Evolutionary conservation across 1,140 invertebrate genomes (phyloP), one percentile per base, ranked within the genome.

Genomic region (Drosophila pandora): DNA sequence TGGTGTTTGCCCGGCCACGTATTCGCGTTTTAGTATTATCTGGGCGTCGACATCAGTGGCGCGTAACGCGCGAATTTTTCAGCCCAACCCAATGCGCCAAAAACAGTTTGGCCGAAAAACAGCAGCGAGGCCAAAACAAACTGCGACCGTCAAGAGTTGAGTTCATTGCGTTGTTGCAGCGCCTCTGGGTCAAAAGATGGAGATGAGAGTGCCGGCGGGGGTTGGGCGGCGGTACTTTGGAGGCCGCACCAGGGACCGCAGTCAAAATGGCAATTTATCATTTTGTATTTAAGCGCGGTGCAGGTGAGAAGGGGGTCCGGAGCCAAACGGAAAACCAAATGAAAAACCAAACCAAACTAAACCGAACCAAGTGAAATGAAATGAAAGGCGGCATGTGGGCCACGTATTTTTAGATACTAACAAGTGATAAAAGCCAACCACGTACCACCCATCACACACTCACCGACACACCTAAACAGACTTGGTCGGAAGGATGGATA

Each of bases 391-490:
- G 70, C 83, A 88, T 87, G 75, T 82, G 83, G 65, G 79, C 75
- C 79, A 83, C 83, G 83, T 85, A 85, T 85, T 85, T 87, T 87
- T 87, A 87, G 83, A 87, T 87, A 88, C 82, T 83, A 88, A 88
- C 83, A 87, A 87, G 79, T 88, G 82, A 88, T 88, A 87, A 87
- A 85, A 87, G 81, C 78, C 65, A 87, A 76, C 74, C 80, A 68
- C 62, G 58, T 52, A 60, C 65, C 63, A 39, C 49, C 65, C 65
- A 56, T 54, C 50, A 50, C 30, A 57, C 50, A 62, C 50, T 43
- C 41, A 43, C 41, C 41, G 13, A 34, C 64, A 69, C 61, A 64
- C 28, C 37, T 37, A 34, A 25, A 48, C 60, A 41, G 25, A 48
- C 28, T 59, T 22, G 30, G 23, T 28, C 34, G 17, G 43, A 25